A percentile compares a stretch with the other conserved stretches of the same genome.
Evolutionary conservation across 1,140 invertebrate species (phyloP).

Genomic region (Neotoxoptera formosana): DNA sequence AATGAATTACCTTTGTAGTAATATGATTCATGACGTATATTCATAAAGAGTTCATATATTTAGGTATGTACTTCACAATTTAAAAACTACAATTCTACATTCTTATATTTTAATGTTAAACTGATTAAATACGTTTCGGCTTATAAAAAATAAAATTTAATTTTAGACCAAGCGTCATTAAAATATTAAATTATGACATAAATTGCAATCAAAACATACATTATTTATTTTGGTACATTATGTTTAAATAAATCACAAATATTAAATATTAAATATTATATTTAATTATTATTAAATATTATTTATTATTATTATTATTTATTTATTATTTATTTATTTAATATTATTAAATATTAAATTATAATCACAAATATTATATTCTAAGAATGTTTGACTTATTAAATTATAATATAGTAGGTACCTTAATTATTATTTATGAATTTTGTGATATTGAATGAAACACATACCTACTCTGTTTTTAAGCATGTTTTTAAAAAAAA

Average conservation of each 20-base stretch:
- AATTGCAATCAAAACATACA: not conserved
- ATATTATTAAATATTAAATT: too few species aligned
- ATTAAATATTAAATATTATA: too few species aligned
- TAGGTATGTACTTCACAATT: not conserved
- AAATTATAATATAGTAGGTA: not conserved
- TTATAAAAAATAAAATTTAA: not conserved
- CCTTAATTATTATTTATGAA: not conserved
- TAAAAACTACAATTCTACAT: not conserved
- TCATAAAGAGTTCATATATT: not conserved
- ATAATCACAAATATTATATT: not conserved
- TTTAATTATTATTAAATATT: too few species aligned
- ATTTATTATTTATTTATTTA: too few species aligned
- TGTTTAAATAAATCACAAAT: not conserved
- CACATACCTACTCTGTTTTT: not conserved
- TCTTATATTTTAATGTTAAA: not conserved
- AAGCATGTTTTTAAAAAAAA: not conserved
- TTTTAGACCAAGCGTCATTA: not conserved
- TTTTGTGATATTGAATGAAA: slow-evolving; percentile 20
- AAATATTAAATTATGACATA: not conserved
- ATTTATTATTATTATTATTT: too few species aligned
- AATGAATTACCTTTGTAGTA: not conserved
- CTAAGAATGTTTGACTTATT: not conserved
- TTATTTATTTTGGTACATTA: not conserved
- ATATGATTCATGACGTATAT: not conserved
- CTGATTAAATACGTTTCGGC: not conserved